phyloP scores from a whole-genome alignment of 2,888 invertebrate genomes.

The Papilio protenor region DNA sequence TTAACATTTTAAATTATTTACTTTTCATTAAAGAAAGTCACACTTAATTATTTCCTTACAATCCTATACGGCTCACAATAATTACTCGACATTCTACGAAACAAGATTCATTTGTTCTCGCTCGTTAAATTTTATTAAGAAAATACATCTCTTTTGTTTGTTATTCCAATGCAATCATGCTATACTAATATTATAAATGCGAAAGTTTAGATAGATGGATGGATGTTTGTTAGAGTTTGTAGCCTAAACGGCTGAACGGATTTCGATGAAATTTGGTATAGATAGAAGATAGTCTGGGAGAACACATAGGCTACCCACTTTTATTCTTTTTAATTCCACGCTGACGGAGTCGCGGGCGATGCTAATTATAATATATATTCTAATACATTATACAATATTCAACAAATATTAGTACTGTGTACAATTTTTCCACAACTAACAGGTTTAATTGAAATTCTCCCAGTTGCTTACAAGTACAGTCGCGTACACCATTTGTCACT shows the following conservation, averaged over 20 bases:
- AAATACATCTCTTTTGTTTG: no score
- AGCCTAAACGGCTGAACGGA: no score
- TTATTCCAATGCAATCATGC: no score
- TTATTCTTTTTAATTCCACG: no score
- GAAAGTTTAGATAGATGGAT: no score
- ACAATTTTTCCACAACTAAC: neutral
- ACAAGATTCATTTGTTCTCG: neutral
- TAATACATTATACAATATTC: neutral
- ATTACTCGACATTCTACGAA: constrained; percentile 24
- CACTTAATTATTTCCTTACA: constrained; percentile 26
- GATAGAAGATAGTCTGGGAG: no score
- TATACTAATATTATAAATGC: no score
- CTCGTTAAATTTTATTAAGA: neutral
- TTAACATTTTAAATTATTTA: constrained; percentile 40
- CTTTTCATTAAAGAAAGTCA: constrained; percentile 37
- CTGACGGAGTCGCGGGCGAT: no score
- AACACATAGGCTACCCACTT: no score
- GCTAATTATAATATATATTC: no score
- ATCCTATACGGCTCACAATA: constrained; percentile 27
- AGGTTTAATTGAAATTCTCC: constrained; percentile 5
- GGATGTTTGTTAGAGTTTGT: no score
- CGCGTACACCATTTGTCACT: constrained; percentile 24
- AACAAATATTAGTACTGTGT: neutral
- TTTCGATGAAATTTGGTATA: no score
- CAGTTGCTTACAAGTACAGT: neutral